A percentile compares a stretch with the other conserved stretches of the same genome.
Conservation (phyloP, 2,888 invertebrate species). For the Torymus texanus region DNA sequence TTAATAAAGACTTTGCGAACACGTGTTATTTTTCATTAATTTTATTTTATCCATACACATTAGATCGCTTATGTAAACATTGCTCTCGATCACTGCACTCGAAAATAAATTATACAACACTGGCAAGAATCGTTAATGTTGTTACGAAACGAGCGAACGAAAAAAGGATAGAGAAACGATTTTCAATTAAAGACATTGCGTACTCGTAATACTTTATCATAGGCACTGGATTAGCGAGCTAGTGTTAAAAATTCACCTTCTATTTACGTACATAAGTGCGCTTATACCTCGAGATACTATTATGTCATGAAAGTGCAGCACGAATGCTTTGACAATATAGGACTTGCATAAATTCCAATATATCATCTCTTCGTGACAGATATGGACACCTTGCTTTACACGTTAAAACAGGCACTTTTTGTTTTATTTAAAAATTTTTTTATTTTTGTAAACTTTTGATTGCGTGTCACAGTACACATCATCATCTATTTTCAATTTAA, state of each 20-base stretch:
- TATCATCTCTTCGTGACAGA: conserved; percentile 35
- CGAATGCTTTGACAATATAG: conserved; percentile 33
- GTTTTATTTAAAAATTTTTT: conserved; percentile 9
- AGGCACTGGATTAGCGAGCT: conserved; percentile 57
- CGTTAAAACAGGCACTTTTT: conserved; percentile 52
- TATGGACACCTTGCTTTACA: conserved; percentile 39
- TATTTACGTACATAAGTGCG: conserved; percentile 39
- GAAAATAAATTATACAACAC: conserved; percentile 45
- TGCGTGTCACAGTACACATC: too few relatives aligned
- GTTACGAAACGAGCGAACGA: conserved; percentile 14
- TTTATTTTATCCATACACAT: conserved; percentile 31
- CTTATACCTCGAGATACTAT: conserved; percentile 38
- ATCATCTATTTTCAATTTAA: too few relatives aligned
- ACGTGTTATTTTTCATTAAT: conserved; percentile 18
- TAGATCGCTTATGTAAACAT: conserved; percentile 41
- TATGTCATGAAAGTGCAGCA: conserved; percentile 52
- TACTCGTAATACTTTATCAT: conserved; percentile 38
- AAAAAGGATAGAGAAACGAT: conserved; percentile 22
- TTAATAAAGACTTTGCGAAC: conserved; percentile 38
- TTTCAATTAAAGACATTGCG: conserved; percentile 24
- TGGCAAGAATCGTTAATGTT: conserved; percentile 47
- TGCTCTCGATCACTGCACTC: conserved; percentile 37
- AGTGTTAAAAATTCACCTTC: conserved; percentile 35
- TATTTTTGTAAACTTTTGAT: not conserved
- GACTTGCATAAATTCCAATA: conserved; percentile 40